These are phyloP conservation scores for Bombus pascuorum DNA, from an alignment of 1,140 invertebrate genomes.

Conservation along the genomic window DNA sequence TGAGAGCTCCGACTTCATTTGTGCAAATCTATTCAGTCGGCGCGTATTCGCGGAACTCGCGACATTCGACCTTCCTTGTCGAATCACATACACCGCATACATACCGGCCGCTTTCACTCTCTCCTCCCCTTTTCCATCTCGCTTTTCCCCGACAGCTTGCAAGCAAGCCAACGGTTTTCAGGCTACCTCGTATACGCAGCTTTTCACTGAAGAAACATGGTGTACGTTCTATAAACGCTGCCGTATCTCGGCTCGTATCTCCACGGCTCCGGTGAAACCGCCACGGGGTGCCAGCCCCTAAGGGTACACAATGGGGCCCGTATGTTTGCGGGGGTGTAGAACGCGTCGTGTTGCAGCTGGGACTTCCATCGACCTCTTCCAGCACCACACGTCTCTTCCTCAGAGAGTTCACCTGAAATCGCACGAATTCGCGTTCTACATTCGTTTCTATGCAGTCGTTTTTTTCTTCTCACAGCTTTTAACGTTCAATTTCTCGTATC, in stretches of 20 bases:
- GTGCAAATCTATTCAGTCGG: conserved; percentile 61
- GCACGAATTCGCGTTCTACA: neutral
- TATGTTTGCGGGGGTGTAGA: conserved; percentile 77
- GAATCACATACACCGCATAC: conserved; percentile 37
- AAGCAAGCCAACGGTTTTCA: conserved; percentile 58
- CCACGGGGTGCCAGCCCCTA: conserved; percentile 60
- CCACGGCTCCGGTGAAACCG: conserved; percentile 66
- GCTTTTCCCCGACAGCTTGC: conserved; percentile 22
- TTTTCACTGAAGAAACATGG: conserved; percentile 75
- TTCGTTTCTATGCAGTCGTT: no score
- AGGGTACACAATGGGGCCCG: conserved; percentile 74
- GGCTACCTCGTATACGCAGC: conserved; percentile 50
- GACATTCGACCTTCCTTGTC: conserved; percentile 58
- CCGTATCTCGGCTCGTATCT: conserved; percentile 75
- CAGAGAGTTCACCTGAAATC: neutral
- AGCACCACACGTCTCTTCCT: conserved; percentile 12
- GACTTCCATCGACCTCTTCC: conserved; percentile 52
- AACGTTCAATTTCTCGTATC: no score
- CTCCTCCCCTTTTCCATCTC: conserved; percentile 3
- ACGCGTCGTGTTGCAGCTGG: conserved; percentile 50
- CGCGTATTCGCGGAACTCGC: conserved; percentile 54
- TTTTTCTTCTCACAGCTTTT: neutral
- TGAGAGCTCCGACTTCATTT: conserved; percentile 41
- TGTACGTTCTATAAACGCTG: conserved; percentile 73
- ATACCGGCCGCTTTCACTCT: neutral